A percentile compares a stretch with the other conserved stretches of the same genome.
These are phyloP conservation scores for Physeter macrocephalus DNA, from an alignment of 2,113 vertebrate genomes.

Conservation along the genomic window DNA sequence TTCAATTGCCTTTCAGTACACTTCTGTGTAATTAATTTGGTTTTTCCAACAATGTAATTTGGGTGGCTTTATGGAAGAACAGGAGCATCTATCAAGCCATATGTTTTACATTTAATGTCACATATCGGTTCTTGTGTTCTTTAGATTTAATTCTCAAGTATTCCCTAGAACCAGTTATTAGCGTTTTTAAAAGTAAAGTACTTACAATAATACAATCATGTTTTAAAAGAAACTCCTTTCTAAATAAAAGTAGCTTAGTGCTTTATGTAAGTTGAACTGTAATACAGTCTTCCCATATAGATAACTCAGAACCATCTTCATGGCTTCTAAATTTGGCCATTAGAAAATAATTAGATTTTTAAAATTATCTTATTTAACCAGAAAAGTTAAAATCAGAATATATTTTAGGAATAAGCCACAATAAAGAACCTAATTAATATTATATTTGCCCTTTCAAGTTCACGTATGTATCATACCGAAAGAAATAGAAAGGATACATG, in stretches of 20 bases:
- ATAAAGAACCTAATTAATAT: background rate
- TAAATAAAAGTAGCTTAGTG: background rate
- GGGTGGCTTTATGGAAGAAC: background rate
- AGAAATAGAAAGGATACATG: background rate
- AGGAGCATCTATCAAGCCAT: background rate
- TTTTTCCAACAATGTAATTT: background rate
- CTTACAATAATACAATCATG: background rate
- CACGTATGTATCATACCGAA: background rate
- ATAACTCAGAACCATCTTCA: background rate
- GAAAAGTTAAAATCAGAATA: background rate
- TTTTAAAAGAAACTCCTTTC: background rate
- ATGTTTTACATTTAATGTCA: background rate
- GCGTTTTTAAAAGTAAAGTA: background rate
- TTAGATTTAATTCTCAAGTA: background rate
- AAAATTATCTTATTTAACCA: background rate
- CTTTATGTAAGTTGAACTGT: background rate
- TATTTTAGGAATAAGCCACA: background rate
- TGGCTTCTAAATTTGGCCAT: background rate
- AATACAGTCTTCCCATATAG: background rate
- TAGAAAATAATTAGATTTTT: background rate
- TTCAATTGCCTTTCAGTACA: background rate
- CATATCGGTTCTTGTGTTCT: background rate
- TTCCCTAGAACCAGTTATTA: background rate
- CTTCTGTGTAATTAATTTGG: background rate
- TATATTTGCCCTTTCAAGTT: background rate